Percentiles rank a stretch among this genome's conserved stretches.
Conservation (phyloP, 1,140 invertebrate species). For the Amyelois transitella region DNA sequence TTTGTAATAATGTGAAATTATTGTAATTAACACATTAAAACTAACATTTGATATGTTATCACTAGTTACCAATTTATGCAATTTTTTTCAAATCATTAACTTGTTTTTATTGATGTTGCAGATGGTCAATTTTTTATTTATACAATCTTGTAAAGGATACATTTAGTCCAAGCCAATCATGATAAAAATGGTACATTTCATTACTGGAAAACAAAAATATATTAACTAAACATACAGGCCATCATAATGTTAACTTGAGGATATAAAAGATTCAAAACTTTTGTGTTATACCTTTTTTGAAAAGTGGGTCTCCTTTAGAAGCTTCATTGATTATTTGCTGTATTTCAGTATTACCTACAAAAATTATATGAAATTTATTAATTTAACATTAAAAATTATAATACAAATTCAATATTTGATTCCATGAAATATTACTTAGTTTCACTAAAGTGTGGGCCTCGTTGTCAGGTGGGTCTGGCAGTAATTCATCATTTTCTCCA, state of each 20-base stretch:
- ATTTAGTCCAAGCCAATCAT: neutral
- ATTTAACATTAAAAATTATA: neutral
- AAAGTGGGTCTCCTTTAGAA: slow-evolving; percentile 30
- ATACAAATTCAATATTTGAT: neutral
- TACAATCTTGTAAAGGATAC: slow-evolving; percentile 14
- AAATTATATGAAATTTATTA: neutral
- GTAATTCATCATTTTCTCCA: slow-evolving; percentile 26
- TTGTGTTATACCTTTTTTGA: slow-evolving; percentile 53
- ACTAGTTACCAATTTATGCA: no score
- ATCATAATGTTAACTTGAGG: neutral
- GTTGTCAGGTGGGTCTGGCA: slow-evolving; percentile 39
- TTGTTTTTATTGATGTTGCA: no score
- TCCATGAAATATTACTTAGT: slow-evolving; percentile 30
- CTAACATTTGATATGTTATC: no score
- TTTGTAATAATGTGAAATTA: no score
- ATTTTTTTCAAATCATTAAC: no score
- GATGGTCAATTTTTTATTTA: no score
- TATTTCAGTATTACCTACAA: slow-evolving; percentile 37
- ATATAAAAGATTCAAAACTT: neutral
- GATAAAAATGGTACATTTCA: neutral
- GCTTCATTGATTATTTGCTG: slow-evolving; percentile 38
- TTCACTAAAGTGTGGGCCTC: slow-evolving; percentile 37
- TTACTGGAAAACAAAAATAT: neutral
- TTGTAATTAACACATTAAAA: no score
- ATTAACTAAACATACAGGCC: neutral